Base-by-base conservation (phyloP, 1,140 invertebrate genomes). In the Trissolcus basalis region DNA sequence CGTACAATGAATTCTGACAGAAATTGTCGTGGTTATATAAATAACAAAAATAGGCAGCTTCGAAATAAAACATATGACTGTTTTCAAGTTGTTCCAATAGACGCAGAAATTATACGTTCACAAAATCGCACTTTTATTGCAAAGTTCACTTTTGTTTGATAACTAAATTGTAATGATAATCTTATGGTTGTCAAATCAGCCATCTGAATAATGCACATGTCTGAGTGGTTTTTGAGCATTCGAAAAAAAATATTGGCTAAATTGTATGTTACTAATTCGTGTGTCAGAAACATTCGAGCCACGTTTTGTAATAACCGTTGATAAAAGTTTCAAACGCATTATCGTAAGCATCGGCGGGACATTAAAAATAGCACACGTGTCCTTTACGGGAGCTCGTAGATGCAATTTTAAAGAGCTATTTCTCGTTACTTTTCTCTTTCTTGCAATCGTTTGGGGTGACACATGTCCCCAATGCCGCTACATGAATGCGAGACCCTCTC, bases 401-500 rank as follows among this genome's bases (percentile, higher is more conserved):
- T 89, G 86, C 84, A 89, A 88, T 87, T 87, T 89, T 89, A 88
- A 88, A 87, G 80, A 85, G 86, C 84, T 84, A 86, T 87, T 86
- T 80, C 81, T 79, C 75, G 78, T 79, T 77, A 78, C 69, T 81
- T 77, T 78, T 82, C 59, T 79, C 78, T 60, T 73, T 79, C 56
- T 72, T 80, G 77, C 77, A 82, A 85, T 84, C 81, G 81, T 84
- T 77, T 76, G 59, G 77, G 71, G 83, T 87, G 87, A 88, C 87
- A 88, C 87, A 88, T 88, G 87, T 88, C 87, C 84, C 73, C 83
- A 81, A 83, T 81, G 83, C 74, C 59, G 77, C 67, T 80, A 81
- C 76, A 82, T 77, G 81, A 72, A 82, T 83, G 75, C 71, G 55
- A 76, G 72, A 71, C 79, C 68, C 67, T 69, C 59, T 39, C 48